Evolutionary conservation across 2,888 invertebrate genomes (phyloP), one percentile per base, ranked within the genome.

Genomic region (Drepanosiphum platanoidis): DNA sequence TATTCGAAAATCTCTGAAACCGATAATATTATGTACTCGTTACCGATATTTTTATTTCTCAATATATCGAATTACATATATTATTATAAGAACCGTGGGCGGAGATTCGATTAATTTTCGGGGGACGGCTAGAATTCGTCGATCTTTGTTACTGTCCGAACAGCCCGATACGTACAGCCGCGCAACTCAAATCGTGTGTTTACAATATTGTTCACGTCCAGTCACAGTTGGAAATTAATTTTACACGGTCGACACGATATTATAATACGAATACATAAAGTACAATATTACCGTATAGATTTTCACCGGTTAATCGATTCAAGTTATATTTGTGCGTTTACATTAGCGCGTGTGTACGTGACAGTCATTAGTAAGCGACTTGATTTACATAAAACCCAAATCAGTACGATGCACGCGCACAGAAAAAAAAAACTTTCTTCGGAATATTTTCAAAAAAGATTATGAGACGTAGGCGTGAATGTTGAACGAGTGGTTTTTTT

Each of bases 231-330:
- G n/a, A n/a, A n/a, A n/a, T n/a, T n/a, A n/a, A n/a, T n/a, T n/a
- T n/a, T n/a, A n/a, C n/a, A n/a, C n/a, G n/a, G 46, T 78, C 42
- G 9, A 39, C 27, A 61, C 27, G 27, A 61, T 22, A 58, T 58
- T 42, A 42, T n/a, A 61, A 70, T 34, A n/a, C n/a, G 18, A 70
- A 15, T 52, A n/a, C n/a, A n/a, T n/a, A n/a, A n/a, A n/a, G n/a
- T n/a, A n/a, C n/a, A 52, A 22, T 52, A 52, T 3, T 68, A 79
- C n/a, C 34, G n/a, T 72, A 82, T 32, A 8, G 81, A 27, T 39
- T 82, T 72, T 34, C 61, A 30, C 61, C 72, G 61, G 72, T 72
- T 72, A 72, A 82, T 82, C 42, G 82, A 82, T 72, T 27, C 39
- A 18, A 39, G 39, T 30, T 52, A 18, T 46, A 15, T 22, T 3